phyloP scores from a whole-genome alignment of 2,113 vertebrate genomes.

The Bagarius yarrelli region DNA sequence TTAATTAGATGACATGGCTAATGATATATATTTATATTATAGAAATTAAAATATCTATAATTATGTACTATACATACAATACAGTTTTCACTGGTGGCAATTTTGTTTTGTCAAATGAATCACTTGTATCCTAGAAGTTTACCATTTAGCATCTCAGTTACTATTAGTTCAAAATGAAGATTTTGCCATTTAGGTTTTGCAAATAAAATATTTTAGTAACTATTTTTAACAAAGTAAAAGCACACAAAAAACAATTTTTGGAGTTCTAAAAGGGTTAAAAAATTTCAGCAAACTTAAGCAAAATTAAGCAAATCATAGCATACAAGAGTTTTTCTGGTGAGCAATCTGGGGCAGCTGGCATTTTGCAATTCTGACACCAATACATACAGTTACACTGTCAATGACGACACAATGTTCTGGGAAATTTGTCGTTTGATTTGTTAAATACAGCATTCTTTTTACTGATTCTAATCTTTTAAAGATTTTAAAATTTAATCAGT shows the following conservation, averaged over 20 bases:
- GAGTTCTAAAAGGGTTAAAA: slow-evolving; percentile 30
- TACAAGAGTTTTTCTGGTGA: slow-evolving; percentile 59
- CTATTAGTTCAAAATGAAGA: background rate
- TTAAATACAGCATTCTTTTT: slow-evolving; percentile 30
- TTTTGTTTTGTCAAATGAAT: background rate
- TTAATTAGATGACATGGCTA: background rate
- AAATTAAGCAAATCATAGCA: too few relatives aligned
- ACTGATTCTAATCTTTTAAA: background rate
- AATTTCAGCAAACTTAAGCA: too few relatives aligned
- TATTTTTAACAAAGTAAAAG: slow-evolving; percentile 48
- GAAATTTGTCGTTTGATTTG: slow-evolving; percentile 26
- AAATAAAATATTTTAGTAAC: background rate
- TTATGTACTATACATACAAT: background rate
- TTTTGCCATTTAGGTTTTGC: background rate
- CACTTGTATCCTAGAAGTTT: background rate
- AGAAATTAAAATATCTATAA: background rate
- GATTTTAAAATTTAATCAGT: background rate
- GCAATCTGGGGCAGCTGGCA: slow-evolving; percentile 52
- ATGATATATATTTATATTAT: background rate
- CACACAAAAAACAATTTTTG: too few relatives aligned
- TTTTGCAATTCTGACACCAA: slow-evolving; percentile 60
- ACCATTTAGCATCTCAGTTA: too few relatives aligned
- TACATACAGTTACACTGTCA: slow-evolving; percentile 45
- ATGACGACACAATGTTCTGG: slow-evolving; percentile 25
- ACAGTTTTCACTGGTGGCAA: background rate